A percentile compares a stretch with the other conserved stretches of the same genome.
These are phyloP conservation scores for Papilio protenor DNA, from an alignment of 2,888 invertebrate species.

Conservation along the genomic window DNA sequence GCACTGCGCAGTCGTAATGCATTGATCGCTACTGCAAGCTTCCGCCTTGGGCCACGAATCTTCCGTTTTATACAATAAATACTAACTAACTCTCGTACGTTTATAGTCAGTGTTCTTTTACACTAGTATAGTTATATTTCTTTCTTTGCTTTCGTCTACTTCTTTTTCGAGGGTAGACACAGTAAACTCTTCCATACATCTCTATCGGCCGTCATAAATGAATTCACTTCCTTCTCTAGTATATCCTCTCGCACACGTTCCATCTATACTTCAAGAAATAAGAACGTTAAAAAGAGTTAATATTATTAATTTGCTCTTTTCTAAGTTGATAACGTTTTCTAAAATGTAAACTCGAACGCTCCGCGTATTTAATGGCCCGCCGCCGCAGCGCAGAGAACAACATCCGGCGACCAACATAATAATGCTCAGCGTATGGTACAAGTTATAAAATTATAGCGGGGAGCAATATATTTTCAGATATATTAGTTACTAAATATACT, in stretches of 20 bases:
- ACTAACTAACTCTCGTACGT: neutral
- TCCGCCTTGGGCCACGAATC: constrained; percentile 36
- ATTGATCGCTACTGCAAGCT: constrained; percentile 39
- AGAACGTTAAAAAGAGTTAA: too few relatives aligned
- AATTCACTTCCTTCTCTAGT: neutral
- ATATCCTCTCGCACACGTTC: neutral
- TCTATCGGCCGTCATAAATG: neutral
- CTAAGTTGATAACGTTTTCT: neutral
- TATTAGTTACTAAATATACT: neutral
- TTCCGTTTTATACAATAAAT: neutral
- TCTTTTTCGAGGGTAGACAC: neutral
- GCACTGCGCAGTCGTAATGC: constrained; percentile 43
- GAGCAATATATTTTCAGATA: neutral
- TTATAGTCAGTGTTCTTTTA: neutral
- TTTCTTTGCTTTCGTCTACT: neutral
- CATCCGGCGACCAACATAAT: constrained; percentile 40
- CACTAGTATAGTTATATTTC: neutral
- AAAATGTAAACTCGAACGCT: constrained; percentile 1
- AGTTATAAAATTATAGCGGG: neutral
- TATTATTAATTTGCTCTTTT: too few relatives aligned
- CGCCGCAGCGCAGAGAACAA: constrained; percentile 37
- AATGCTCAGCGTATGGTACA: constrained; percentile 33
- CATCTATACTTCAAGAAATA: neutral
- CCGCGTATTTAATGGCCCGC: constrained; percentile 38
- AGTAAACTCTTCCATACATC: too few relatives aligned